Evolutionary conservation across 2,113 vertebrate genomes (phyloP).

Genomic region (Pelusios castaneus): DNA sequence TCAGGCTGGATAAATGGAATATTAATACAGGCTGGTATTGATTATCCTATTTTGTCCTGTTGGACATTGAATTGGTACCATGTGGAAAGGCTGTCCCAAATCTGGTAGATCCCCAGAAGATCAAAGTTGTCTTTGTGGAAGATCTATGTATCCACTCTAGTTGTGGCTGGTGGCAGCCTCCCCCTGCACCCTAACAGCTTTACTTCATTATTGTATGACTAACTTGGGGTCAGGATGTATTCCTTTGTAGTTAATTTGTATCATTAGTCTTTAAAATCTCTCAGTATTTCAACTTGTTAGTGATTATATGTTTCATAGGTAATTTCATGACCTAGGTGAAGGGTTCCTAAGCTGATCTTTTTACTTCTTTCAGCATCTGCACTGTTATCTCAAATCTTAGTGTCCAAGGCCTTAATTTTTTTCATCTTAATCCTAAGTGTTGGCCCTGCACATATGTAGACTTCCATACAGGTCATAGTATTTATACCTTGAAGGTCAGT

Average conservation of each 20-base stretch:
- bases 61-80: background rate
- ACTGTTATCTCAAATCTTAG: background rate
- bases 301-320: background rate
- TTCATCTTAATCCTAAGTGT: background rate
- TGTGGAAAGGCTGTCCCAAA: slow-evolving; percentile 33
- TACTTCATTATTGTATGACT: background rate
- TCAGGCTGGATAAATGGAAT: background rate
- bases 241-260: background rate
- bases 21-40: background rate
- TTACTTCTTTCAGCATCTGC: background rate
- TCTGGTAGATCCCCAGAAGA: background rate
- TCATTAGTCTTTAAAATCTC: background rate
- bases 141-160: background rate
- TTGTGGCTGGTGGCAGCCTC: background rate
- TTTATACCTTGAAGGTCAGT: background rate
- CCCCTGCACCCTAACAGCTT: background rate
- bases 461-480: background rate
- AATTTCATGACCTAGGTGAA: rapidly evolving
- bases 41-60: slow-evolving; percentile 18
- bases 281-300: background rate
- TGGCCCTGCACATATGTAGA: background rate
- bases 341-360: background rate
- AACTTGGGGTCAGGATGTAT: background rate
- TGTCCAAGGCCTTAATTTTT: background rate
- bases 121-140: background rate